phyloP scores from a whole-genome alignment of 1,140 invertebrate genomes.

The Cepaea nemoralis region DNA sequence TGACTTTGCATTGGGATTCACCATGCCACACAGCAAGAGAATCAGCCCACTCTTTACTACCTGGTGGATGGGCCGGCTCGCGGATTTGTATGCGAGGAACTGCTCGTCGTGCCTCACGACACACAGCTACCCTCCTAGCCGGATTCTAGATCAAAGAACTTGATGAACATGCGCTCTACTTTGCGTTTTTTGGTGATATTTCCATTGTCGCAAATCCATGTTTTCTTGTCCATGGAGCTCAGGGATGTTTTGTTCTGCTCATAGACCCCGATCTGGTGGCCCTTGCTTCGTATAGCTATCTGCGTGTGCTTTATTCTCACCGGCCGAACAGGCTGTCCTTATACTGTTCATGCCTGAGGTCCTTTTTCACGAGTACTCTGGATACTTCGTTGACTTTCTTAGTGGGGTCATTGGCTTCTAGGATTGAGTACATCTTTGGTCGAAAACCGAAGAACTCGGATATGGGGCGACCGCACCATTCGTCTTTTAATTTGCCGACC shows the following conservation, averaged over 20 bases:
- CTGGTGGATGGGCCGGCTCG: not conserved
- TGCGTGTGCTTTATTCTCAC: not conserved
- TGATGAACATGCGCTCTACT: not conserved
- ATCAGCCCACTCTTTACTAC: not conserved
- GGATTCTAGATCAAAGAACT: not conserved
- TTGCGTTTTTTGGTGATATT: not conserved
- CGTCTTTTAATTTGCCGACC: too few species aligned
- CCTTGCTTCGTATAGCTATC: not conserved
- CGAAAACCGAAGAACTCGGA: conserved; percentile 69
- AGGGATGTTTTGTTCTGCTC: not conserved
- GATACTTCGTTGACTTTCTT: not conserved
- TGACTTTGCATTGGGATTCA: not conserved
- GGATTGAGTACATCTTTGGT: conserved; percentile 68
- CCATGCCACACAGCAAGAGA: not conserved
- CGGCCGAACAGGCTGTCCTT: not conserved
- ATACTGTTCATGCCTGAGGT: not conserved
- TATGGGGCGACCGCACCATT: conserved; percentile 45
- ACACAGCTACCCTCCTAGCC: not conserved
- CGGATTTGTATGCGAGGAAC: not conserved
- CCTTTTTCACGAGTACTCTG: not conserved
- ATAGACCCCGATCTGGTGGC: not conserved
- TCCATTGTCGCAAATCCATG: not conserved
- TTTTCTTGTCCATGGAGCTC: not conserved
- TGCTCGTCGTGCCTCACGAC: not conserved
- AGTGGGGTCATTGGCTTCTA: not conserved